These are phyloP conservation scores for Paracanthobrama guichenoti DNA, from an alignment of 2,113 vertebrate genomes.

Conservation along the genomic window DNA sequence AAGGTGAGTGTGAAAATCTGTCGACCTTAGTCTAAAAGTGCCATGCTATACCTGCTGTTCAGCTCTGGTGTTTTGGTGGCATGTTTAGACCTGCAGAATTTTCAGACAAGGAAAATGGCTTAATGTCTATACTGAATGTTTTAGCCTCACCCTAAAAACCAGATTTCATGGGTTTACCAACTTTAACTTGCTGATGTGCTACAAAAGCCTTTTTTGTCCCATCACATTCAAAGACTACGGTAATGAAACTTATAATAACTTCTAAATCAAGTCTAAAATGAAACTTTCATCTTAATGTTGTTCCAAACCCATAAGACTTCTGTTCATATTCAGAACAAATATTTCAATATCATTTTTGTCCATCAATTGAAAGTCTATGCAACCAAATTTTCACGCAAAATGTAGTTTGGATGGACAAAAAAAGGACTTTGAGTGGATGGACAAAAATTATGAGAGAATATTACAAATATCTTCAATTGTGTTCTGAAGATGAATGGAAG, in stretches of 20 bases:
- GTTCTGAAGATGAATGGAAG: neutral
- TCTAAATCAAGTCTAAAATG: neutral
- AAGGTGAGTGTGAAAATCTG: constrained; percentile 79
- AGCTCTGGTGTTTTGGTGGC: constrained; percentile 1
- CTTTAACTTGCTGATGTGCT: neutral
- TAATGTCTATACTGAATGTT: neutral
- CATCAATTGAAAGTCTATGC: neutral
- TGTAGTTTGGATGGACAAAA: neutral
- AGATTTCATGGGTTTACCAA: neutral
- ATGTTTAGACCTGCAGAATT: neutral
- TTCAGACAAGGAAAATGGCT: neutral
- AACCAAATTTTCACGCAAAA: neutral
- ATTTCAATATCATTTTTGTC: neutral
- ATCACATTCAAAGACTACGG: neutral
- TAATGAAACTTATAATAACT: neutral
- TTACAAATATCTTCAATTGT: neutral
- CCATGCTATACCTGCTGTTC: neutral
- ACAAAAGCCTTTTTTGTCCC: neutral
- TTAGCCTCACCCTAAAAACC: neutral
- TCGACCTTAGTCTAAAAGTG: neutral
- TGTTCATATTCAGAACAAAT: neutral
- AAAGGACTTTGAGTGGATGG: too few relatives aligned
- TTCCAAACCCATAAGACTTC: neutral
- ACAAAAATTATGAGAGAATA: neutral
- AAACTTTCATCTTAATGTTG: neutral